Base-by-base conservation (phyloP, 2,888 invertebrate genomes). In the Caenorhabditis imperialis region DNA sequence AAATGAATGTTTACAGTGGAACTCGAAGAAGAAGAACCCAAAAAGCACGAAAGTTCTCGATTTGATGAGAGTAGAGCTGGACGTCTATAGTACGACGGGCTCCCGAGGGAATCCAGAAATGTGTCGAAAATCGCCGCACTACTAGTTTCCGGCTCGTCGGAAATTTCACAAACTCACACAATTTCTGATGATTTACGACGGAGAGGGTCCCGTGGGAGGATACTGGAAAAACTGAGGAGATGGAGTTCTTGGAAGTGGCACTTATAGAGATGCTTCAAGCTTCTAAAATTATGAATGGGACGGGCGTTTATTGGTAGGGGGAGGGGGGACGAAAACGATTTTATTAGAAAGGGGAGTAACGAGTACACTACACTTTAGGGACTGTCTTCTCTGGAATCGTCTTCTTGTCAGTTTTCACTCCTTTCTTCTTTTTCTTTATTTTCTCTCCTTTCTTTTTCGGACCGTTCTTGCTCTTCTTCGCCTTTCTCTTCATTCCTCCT, bases 181-280 rank as follows among this genome's bases (percentile, higher is more conserved):
- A 50, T 60, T 60, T 60, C 50, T 60, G 60, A 60, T 60, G 60
- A 60, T 60, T 60, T 60, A 60, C 60, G 50, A 60, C 60, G n/a
- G 27, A 50, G 40, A n/a, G n/a, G n/a, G n/a, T 60, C 60, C 60
- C 20, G 18, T 40, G 3, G 60, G 60, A 16, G 10, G 25, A 42
- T 44, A 27, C 27, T 27, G 10, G 53, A 16, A 27, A 37, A 25
- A 54, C 40, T 40, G 22, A 33, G 8, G 55, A 55, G 44, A 55
- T 38, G n/a, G 37, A 38, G 38, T 37, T 38, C 37, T 22, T 37
- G n/a, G 48, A 48, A 48, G 33, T 18, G n/a, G n/a, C n/a, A n/a
- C n/a, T n/a, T n/a, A 38, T 2, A 22, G 20, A 54, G 30, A 30
- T 22, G 16, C 12, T 27, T 27, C 45, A 22, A 42, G 18, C 14